Conservation (phyloP, 2,113 vertebrate genomes). For the Oceanodroma tethys region DNA sequence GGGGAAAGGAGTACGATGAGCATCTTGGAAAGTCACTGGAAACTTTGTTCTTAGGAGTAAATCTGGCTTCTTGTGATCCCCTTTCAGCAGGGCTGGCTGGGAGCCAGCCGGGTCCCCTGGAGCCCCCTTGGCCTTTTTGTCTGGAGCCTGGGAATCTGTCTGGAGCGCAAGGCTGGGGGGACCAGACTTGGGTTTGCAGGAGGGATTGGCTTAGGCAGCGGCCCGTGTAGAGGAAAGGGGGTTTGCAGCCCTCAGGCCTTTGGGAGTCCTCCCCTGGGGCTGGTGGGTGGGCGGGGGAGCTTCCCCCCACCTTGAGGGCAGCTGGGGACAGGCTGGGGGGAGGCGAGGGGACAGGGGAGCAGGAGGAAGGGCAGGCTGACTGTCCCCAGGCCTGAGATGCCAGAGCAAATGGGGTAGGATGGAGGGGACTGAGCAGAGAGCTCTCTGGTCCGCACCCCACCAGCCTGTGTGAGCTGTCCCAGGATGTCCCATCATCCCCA, state of each 20-base stretch:
- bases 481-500: neutral
- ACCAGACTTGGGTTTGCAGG: neutral
- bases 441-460: neutral
- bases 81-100: slow-evolving; percentile 38
- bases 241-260: neutral
- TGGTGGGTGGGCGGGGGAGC: neutral
- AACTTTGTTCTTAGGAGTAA: slow-evolving; percentile 40
- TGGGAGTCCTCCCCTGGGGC: neutral
- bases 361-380: neutral
- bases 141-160: slow-evolving; percentile 56
- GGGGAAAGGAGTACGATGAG: neutral
- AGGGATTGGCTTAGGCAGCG: neutral
- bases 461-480: neutral
- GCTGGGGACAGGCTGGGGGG: rapidly evolving
- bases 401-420: neutral
- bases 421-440: neutral
- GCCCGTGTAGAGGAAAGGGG: neutral
- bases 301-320: neutral
- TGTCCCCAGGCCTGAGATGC: neutral
- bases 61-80: slow-evolving; percentile 23
- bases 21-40: slow-evolving; percentile 2
- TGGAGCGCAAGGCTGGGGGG: neutral
- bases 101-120: neutral
- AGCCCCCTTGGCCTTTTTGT: slow-evolving; percentile 28
- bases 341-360: neutral